Evolutionary conservation across 2,888 invertebrate species (phyloP).

Genomic region (Dynastes grantii): DNA sequence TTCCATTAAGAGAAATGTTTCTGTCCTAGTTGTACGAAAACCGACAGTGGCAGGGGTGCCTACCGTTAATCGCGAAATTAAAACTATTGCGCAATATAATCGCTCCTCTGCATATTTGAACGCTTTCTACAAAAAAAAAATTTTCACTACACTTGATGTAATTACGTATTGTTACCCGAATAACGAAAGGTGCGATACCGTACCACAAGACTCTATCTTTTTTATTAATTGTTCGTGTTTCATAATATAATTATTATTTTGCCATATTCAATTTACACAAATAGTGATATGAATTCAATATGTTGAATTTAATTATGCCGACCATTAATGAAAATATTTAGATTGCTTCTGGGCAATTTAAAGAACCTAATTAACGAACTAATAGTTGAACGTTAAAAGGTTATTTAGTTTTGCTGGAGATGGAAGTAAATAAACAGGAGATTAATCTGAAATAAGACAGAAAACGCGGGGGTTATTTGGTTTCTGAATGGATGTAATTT

Average conservation of each 20-base stretch:
- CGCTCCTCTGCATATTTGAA: no score
- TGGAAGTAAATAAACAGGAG: conserved; percentile 53
- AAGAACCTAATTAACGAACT: conserved; percentile 52
- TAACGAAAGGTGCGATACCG: no score
- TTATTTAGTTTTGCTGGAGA: conserved; percentile 45
- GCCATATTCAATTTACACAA: conserved; percentile 18
- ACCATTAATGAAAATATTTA: conserved; percentile 36
- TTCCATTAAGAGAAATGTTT: no score
- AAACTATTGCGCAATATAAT: no score
- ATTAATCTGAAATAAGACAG: conserved; percentile 54
- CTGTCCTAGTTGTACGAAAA: no score
- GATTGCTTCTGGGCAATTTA: conserved; percentile 45
- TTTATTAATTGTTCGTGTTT: no score
- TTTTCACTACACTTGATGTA: no score
- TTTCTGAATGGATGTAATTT: conserved; percentile 56
- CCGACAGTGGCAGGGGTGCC: no score
- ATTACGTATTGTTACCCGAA: no score
- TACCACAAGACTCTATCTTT: no score
- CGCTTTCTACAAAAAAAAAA: no score
- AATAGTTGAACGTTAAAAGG: conserved; percentile 51
- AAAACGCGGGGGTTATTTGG: conserved; percentile 56
- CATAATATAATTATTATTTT: background rate
- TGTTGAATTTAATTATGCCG: conserved; percentile 25
- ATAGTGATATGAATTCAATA: background rate
- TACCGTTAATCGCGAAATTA: no score